Percentiles rank a stretch among this genome's conserved stretches.
Conservation (phyloP, 2,113 vertebrate genomes). For the Prochilodus magdalenae region DNA sequence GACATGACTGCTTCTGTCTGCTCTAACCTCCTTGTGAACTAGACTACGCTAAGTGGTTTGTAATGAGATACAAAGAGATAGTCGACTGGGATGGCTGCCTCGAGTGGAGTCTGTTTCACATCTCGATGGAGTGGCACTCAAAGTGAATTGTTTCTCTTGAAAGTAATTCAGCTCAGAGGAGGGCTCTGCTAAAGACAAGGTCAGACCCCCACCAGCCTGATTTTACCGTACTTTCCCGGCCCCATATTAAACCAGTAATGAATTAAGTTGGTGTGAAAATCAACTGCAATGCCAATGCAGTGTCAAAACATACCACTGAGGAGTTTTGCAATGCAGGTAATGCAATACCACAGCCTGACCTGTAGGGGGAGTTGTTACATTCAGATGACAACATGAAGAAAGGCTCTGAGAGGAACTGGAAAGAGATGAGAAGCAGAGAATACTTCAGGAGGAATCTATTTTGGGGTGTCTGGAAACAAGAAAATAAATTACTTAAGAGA, state of each 20-base stretch:
- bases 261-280: background rate
- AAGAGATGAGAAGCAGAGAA: background rate
- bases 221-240: background rate
- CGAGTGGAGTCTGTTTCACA: conserved; percentile 16
- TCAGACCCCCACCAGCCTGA: background rate
- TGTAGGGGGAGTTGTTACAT: background rate
- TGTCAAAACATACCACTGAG: background rate
- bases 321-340: background rate
- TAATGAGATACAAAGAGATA: conserved; percentile 30
- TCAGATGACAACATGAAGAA: background rate
- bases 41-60: background rate
- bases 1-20: background rate
- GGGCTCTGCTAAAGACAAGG: background rate
- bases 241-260: background rate
- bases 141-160: background rate
- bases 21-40: conserved; percentile 5
- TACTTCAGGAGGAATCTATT: background rate
- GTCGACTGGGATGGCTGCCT: background rate
- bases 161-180: conserved; percentile 19
- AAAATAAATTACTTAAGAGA: background rate
- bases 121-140: background rate
- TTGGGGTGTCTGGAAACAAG: background rate
- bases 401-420: background rate
- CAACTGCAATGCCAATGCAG: background rate
- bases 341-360: background rate